These are phyloP conservation scores for Aphaenogaster ashmeadi DNA, from an alignment of 1,140 invertebrate species.

Conservation along the genomic window DNA sequence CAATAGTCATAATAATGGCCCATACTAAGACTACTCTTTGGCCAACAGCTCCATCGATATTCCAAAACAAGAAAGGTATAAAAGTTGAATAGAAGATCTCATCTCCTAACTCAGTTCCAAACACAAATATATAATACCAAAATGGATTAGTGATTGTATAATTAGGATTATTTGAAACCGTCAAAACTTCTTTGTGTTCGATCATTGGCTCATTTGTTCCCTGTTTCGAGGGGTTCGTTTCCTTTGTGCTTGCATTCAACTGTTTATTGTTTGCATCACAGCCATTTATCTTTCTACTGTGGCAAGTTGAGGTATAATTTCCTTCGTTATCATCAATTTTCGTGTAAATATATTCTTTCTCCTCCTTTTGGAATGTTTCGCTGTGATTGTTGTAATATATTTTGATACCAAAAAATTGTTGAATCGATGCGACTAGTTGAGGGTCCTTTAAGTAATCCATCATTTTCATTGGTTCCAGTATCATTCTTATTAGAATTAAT, in stretches of 20 bases:
- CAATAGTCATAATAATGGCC: constrained; percentile 95
- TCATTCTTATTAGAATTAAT: constrained; percentile 76
- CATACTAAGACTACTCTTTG: constrained; percentile 94
- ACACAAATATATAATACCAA: constrained; percentile 95
- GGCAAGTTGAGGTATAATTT: not conserved
- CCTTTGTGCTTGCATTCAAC: constrained; percentile 15
- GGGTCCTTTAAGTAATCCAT: constrained; percentile 91
- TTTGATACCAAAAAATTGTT: constrained; percentile 91
- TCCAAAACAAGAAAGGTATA: constrained; percentile 97
- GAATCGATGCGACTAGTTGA: constrained; percentile 90
- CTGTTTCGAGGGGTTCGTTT: constrained; percentile 18
- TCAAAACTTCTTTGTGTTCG: constrained; percentile 19
- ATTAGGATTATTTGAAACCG: constrained; percentile 62
- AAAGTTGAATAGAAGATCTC: constrained; percentile 96
- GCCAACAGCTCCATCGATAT: constrained; percentile 94
- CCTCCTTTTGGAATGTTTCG: constrained; percentile 54
- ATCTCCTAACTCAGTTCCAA: constrained; percentile 95
- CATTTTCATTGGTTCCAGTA: constrained; percentile 80
- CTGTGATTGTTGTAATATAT: constrained; percentile 83
- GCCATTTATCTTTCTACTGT: constrained; percentile 68
- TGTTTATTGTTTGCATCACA: constrained; percentile 15
- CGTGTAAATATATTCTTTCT: constrained; percentile 74
- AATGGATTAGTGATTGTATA: constrained; percentile 92
- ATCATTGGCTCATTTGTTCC: constrained; percentile 31
- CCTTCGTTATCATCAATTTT: constrained; percentile 77